Evolutionary conservation across 2,888 invertebrate genomes (phyloP), one percentile per base, ranked within the genome.

Genomic region (Callyntrura guangdongensis): DNA sequence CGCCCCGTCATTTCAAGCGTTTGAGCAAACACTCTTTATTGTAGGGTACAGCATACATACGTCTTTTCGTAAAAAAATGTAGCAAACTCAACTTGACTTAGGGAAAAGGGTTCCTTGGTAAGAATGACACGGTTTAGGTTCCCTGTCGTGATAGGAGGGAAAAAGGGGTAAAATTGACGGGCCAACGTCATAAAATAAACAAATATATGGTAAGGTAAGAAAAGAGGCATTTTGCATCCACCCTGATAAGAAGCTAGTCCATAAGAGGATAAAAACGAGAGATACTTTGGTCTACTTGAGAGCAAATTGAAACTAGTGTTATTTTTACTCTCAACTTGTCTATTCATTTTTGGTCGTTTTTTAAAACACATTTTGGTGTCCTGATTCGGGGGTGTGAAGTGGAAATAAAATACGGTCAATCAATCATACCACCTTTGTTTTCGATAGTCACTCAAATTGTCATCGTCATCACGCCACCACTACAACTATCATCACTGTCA

Each of bases 131-230:
- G 49, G 74, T 49, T 74, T 47, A 49, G 20, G 49, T 20, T 14
- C 49, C 22, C 47, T 74, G 47, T 74, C 49, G 12, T 47, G 49
- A 4, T 6, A 36, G 4, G 12, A 49, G 11, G 49, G 49, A 22
- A 49, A 49, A 74, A 45, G 17, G 11, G 45, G n/a, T 17, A 12
- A 27, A 69, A 45, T 36, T 36, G 2, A 69, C 69, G 74, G 20
- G 47, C 49, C 74, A 74, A 49, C 49, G 74, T 74, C 74, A 49
- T 74, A 47, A 49, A 74, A 74, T 64, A 64, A 69, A 17, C 45
- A 74, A 74, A 49, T 36, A 74, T 2, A 36, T 4, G 36, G 36
- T 36, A 47, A 12, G 22, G 9, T 11, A 27, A 12, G 25, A 67
- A n/a, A 67, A 61, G 20, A 17, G 20, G 17, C 61, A 61, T 8